These are phyloP conservation scores for Mesoligia furuncula DNA, from an alignment of 2,888 invertebrate genomes.

Conservation along the genomic window DNA sequence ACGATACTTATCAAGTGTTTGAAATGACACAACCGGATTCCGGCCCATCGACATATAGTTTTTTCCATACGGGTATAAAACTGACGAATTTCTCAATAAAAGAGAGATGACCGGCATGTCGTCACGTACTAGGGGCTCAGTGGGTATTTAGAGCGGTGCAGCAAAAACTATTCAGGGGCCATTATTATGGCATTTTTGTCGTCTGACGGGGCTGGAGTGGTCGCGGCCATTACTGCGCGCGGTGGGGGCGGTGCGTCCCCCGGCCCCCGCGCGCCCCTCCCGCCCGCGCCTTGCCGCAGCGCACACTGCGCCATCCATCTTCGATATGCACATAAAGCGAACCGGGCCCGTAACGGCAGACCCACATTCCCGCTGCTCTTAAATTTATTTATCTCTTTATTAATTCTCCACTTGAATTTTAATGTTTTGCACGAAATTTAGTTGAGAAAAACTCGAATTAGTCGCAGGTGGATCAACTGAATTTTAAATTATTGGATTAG, in stretches of 20 bases:
- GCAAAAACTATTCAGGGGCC: conserved; percentile 90
- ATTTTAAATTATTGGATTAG: conserved; percentile 44
- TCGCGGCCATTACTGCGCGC: conserved; percentile 87
- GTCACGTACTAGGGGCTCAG: conserved; percentile 86
- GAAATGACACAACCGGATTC: conserved; percentile 91
- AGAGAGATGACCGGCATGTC: conserved; percentile 88
- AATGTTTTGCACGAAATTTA: conserved; percentile 81
- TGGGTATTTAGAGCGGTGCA: conserved; percentile 89
- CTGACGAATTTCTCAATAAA: conserved; percentile 91
- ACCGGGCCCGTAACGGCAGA: conserved; percentile 89
- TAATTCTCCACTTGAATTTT: conserved; percentile 88
- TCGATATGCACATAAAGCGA: conserved; percentile 90
- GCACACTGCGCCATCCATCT: conserved; percentile 87
- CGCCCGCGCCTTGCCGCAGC: conserved; percentile 74
- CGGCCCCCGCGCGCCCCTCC: conserved; percentile 62
- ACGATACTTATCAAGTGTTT: conserved; percentile 91
- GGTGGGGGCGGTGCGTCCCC: conserved; percentile 75
- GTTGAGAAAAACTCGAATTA: conserved; percentile 57
- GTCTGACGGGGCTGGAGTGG: conserved; percentile 89
- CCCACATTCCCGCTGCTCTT: conserved; percentile 89
- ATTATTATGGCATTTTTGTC: conserved; percentile 91
- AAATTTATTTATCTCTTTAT: conserved; percentile 90
- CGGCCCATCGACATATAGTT: conserved; percentile 82
- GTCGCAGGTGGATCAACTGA: conserved; percentile 51
- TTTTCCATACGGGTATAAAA: conserved; percentile 85